Evolutionary conservation across 2,113 vertebrate genomes (phyloP), one percentile per base, ranked within the genome.

Genomic region (Heterochromis multidens): DNA sequence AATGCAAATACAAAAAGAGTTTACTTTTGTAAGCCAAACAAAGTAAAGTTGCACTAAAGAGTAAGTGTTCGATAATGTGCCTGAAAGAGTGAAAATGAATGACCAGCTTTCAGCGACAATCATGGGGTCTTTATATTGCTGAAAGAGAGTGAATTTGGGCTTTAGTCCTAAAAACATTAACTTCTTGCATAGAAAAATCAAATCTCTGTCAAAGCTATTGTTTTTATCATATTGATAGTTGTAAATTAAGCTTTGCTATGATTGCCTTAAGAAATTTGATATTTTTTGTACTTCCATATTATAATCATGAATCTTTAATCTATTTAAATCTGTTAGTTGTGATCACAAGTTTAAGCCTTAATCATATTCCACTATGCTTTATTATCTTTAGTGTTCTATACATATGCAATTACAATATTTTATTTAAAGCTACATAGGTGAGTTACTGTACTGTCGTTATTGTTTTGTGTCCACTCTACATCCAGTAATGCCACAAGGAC

Each of bases 211-310:
- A 8, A 31, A 83, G 25, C 23, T 84, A 40, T 19, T 81, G 31
- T n/a, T 65, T 87, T 83, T 76, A 86, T 89, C 52, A 61, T 81
- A 40, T 89, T 59, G 23, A 86, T 93, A 91, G 83, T 80, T 91
- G 61, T 87, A 85, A 82, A 80, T 85, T 82, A 76, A 82, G 31
- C 1, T 82, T 77, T 79, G 31, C 80, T 31, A 58, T 80, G 33
- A 89, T 88, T 77, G 3, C 63, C 7, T 52, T 56, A 29, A 9
- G 16, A 83, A 81, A 87, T 84, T 78, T 57, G 11, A 16, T 90
- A 81, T 89, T 82, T 70, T 90, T 91, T 90, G 16, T 91, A 89
- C 49, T 80, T 65, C 35, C 25, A 25, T 63, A 8, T 82, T 87
- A 9, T 67, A 85, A 86, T 81, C 76, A 65, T 23, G 35, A 35